Evolutionary conservation across 2,888 invertebrate species (phyloP), one percentile per base, ranked within the genome.

Genomic region (Acleris literana): DNA sequence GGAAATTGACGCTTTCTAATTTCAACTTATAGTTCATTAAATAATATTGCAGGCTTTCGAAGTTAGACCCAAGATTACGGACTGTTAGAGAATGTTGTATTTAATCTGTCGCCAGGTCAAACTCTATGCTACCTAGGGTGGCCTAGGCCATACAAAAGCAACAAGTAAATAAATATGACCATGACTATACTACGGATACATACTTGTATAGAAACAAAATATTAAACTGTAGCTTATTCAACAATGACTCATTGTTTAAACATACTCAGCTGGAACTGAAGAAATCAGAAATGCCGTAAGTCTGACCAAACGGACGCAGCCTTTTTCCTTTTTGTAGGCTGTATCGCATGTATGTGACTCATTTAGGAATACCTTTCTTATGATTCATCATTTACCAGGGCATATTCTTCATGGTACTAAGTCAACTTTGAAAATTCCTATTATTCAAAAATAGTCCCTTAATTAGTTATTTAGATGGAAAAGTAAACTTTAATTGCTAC

Each of bases 291-390:
- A 33, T 46, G 46, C 43, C 13, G 25, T 29, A 29, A 46, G 57
- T 16, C 49, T 7, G 64, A 52, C 7, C 48, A 20, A 13, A 18
- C 25, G 54, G 17, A 25, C 48, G 51, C 51, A 52, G 49, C 29
- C 17, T 66, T 66, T 66, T 51, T 63, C 39, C 39, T 57, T 66
- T 62, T 62, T 55, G 48, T 55, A 49, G 49, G 56, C 57, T 60
- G 59, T 60, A 33, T 33, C 9, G 25, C 25, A 25, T 1, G 33
- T 33, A 44, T n/a, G 29, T 54, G 29, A 54, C 17, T 29, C 33
- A 54, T 46, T 62, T 39, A 60, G 39, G 43, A 58, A 63, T 63
- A 2, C 13, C 52, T 68, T 63, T 68, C 62, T 59, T 55, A 17
- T 63, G 67, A 68, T 44, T 66, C 66, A 66, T 56, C 33, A 16